phyloP scores from a whole-genome alignment of 53 echinoderm and acorn worm genomes.

The Henricia sp. region DNA sequence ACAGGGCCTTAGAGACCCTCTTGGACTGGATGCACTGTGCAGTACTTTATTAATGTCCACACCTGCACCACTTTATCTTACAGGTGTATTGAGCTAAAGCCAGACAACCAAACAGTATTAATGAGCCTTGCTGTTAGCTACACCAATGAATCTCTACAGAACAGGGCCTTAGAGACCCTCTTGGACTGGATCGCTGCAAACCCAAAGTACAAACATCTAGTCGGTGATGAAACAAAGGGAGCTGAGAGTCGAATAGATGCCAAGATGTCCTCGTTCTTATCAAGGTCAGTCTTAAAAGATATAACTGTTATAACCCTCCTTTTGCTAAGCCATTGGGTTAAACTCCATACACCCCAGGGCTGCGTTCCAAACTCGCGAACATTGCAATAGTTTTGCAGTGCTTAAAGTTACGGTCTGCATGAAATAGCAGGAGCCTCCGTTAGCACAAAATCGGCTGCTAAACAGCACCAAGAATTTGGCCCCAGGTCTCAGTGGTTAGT shows the following conservation, averaged over 20 bases:
- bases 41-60: neutral
- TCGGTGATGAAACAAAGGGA: conserved; percentile 62
- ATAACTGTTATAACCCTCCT: too few relatives aligned
- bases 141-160: conserved; percentile 95
- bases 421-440: too few relatives aligned
- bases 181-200: conserved; percentile 82
- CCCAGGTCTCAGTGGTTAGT: too few relatives aligned
- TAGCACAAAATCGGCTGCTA: too few relatives aligned
- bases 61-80: neutral
- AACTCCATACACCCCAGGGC: too few relatives aligned
- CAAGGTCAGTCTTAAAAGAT: conserved; percentile 24
- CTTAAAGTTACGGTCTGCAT: too few relatives aligned
- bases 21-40: conserved; percentile 10
- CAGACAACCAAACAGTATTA: conserved; percentile 80
- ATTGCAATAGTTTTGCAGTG: too few relatives aligned
- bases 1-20: conserved; percentile 83
- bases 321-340: too few relatives aligned
- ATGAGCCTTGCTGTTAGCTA: conserved; percentile 96
- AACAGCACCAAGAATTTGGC: too few relatives aligned
- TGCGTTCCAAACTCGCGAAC: too few relatives aligned
- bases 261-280: conserved; percentile 58
- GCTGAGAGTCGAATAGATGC: conserved; percentile 71
- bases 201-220: conserved; percentile 74
- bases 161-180: conserved; percentile 83
- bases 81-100: conserved; percentile 90